These are phyloP conservation scores for Pristionchus japonicus DNA, from an alignment of 2,888 invertebrate species.

Conservation along the genomic window DNA sequence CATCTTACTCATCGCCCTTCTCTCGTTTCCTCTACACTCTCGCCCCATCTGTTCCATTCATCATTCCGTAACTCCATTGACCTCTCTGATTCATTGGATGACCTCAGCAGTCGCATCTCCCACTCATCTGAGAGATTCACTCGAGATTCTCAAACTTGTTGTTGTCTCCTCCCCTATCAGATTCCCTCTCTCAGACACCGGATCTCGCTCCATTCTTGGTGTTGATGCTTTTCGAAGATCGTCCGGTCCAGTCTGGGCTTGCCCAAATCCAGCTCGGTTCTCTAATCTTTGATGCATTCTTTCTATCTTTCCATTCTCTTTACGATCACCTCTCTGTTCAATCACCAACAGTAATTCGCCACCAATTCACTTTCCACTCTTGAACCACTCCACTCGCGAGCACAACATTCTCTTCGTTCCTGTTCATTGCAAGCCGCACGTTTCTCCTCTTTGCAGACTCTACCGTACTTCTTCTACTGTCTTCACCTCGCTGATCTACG, in stretches of 20 bases:
- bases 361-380: background rate
- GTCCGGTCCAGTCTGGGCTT: background rate
- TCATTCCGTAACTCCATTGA: constrained; percentile 5
- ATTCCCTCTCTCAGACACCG: background rate
- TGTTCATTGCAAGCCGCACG: background rate
- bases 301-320: background rate
- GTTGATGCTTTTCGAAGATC: constrained; percentile 20
- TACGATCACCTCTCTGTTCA: background rate
- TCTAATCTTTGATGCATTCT: background rate
- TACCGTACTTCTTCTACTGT: background rate
- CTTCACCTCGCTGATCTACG: background rate
- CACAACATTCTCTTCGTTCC: background rate
- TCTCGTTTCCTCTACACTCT: background rate
- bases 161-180: background rate
- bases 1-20: background rate
- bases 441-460: constrained; percentile 5
- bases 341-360: background rate
- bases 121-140: background rate
- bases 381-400: constrained; percentile 16
- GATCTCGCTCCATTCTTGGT: background rate
- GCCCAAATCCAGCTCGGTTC: background rate
- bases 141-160: background rate
- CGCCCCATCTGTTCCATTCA: background rate
- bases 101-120: constrained; percentile 20
- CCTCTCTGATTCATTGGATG: constrained; percentile 14